These are phyloP conservation scores for Pardalotus punctatus DNA, from an alignment of 2,113 vertebrate species.

Conservation along the genomic window DNA sequence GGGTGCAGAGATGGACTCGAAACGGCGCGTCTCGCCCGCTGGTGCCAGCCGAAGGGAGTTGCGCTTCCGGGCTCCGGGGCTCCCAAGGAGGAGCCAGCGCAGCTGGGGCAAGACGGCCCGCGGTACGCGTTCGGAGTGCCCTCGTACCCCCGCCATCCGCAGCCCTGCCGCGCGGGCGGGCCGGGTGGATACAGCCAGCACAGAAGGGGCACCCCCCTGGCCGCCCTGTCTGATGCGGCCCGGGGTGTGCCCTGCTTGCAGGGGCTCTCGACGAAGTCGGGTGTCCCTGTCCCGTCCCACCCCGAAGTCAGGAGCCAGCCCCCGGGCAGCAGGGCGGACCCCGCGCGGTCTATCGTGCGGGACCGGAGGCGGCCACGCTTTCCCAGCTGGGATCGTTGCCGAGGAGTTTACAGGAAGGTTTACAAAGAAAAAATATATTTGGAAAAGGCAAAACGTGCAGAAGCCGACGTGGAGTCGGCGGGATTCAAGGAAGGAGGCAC, in stretches of 20 bases:
- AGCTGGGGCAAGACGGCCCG: rapidly evolving
- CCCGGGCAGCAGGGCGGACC: no score
- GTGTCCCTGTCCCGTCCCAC: rapidly evolving
- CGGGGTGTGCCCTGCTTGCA: no score
- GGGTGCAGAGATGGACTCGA: rapidly evolving
- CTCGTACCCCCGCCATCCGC: rapidly evolving
- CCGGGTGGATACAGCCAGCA: rapidly evolving
- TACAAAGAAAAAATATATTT: not conserved
- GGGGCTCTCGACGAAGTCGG: not conserved
- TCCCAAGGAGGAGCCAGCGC: rapidly evolving
- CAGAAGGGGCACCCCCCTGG: not conserved
- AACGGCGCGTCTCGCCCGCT: no score
- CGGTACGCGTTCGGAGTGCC: rapidly evolving
- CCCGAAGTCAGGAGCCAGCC: not conserved
- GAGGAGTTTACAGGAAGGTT: not conserved
- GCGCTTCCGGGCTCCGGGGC: not conserved
- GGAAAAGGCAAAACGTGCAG: not conserved
- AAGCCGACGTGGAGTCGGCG: not conserved
- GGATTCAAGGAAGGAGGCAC: no score
- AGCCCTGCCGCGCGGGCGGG: not conserved
- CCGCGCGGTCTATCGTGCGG: rapidly evolving
- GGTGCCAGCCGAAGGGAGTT: rapidly evolving
- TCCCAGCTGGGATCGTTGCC: not conserved
- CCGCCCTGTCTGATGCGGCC: not conserved
- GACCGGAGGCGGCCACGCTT: no score